These are phyloP conservation scores for Saimiri boliviensis DNA, from an alignment of 2,113 vertebrate species.

Conservation along the genomic window DNA sequence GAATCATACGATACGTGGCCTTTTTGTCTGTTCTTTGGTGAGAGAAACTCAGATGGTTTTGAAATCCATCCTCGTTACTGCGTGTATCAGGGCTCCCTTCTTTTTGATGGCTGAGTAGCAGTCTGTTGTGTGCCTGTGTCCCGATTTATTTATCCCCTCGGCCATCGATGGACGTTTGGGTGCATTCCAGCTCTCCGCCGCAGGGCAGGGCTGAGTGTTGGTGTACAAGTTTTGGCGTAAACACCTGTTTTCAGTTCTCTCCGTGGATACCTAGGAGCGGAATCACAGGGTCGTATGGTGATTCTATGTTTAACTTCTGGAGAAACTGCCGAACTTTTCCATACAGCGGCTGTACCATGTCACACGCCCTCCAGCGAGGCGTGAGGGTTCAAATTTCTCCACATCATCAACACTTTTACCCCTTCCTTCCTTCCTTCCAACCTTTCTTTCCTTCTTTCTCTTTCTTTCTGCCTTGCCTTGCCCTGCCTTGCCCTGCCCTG, in stretches of 20 bases:
- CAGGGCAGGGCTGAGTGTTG: neutral
- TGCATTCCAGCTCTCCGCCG: too few relatives aligned
- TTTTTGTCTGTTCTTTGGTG: neutral
- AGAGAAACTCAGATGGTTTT: neutral
- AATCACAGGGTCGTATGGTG: neutral
- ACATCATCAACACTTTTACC: neutral
- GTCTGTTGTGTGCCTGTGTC: rapidly evolving
- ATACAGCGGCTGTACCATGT: neutral
- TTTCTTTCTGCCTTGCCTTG: neutral
- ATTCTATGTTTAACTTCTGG: neutral
- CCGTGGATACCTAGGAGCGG: neutral
- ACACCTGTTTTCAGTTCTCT: neutral
- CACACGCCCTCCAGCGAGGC: neutral
- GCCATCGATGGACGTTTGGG: neutral
- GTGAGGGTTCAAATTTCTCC: neutral
- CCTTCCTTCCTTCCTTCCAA: too few relatives aligned
- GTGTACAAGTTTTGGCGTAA: neutral
- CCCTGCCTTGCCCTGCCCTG: too few relatives aligned
- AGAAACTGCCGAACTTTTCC: neutral
- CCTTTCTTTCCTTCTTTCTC: too few relatives aligned
- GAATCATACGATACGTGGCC: neutral
- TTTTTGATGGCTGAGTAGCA: neutral
- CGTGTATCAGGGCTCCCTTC: neutral
- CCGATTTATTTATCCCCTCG: neutral
- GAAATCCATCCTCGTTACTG: neutral